Percentiles rank a stretch among this genome's conserved stretches.
Conservation (phyloP, 2,113 vertebrate genomes). For the Numida meleagris region DNA sequence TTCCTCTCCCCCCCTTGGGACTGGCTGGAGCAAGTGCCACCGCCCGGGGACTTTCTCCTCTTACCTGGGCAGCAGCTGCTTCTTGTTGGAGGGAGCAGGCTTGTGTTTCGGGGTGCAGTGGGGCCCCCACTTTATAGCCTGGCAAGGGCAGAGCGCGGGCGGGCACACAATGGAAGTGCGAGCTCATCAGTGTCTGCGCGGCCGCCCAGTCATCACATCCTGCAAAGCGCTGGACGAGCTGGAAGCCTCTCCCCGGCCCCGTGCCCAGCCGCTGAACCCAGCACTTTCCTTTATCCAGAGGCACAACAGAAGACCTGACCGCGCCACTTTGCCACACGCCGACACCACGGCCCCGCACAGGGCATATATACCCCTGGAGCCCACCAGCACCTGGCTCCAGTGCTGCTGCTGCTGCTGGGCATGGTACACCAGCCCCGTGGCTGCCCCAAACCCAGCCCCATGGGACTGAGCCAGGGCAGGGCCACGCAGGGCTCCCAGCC, state of each 20-base stretch:
- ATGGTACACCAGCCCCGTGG: not conserved
- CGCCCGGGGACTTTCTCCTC: constrained; percentile 41
- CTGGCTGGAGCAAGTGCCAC: not conserved
- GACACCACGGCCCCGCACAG: not conserved
- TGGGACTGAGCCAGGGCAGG: not conserved
- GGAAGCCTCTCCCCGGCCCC: constrained; percentile 61
- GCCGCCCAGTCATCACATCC: constrained; percentile 80
- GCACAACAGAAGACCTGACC: constrained; percentile 83
- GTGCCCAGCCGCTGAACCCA: constrained; percentile 75
- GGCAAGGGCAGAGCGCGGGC: constrained; percentile 81
- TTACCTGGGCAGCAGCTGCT: constrained; percentile 87
- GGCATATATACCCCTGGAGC: constrained; percentile 4
- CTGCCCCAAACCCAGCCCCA: not conserved
- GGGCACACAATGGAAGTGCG: constrained; percentile 83
- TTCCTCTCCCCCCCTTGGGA: constrained; percentile 3
- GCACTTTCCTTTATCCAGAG: constrained; percentile 80
- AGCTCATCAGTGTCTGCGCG: constrained; percentile 84
- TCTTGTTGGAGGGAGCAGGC: constrained; percentile 67
- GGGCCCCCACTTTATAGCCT: constrained; percentile 87
- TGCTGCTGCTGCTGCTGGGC: accelerated
- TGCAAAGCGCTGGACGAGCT: constrained; percentile 74
- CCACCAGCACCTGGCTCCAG: accelerated
- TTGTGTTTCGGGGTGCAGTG: constrained; percentile 60
- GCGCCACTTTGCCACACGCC: constrained; percentile 33
- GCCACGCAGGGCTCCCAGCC: not conserved